Percentiles rank a stretch among this genome's conserved stretches.
Conservation (phyloP, 1,140 invertebrate genomes). For the Archegozetes longisetosus region DNA sequence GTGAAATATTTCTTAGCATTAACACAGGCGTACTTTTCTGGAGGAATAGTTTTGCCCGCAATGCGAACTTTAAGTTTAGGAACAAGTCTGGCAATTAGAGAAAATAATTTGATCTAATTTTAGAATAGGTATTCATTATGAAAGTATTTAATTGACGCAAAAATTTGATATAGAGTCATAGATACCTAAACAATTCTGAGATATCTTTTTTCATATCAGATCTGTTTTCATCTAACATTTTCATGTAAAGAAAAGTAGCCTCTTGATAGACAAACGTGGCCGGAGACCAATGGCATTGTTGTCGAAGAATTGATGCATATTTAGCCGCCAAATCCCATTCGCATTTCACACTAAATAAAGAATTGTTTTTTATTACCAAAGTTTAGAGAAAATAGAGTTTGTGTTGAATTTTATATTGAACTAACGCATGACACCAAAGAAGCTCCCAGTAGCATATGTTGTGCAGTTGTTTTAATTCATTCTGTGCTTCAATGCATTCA, state of each 20-base stretch:
- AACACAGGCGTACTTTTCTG: conserved; percentile 84
- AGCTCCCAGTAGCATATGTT: conserved; percentile 7
- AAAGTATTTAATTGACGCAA: background rate
- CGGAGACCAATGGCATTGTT: conserved; percentile 8
- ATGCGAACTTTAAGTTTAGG: conserved; percentile 70
- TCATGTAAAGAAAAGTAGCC: conserved; percentile 4
- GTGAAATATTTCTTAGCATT: conserved; percentile 58
- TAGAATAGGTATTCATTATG: background rate
- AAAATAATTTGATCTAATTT: conserved; percentile 18
- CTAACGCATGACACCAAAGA: conserved; percentile 4
- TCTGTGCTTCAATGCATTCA: conserved; percentile 3
- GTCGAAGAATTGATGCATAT: background rate
- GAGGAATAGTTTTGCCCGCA: conserved; percentile 84
- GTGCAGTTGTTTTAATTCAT: conserved; percentile 3
- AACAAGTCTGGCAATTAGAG: conserved; percentile 37
- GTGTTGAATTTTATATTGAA: background rate
- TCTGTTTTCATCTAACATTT: background rate
- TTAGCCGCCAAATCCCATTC: conserved; percentile 1
- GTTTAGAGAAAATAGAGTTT: background rate
- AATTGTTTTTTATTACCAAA: background rate
- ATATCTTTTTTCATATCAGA: background rate
- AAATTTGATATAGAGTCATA: background rate
- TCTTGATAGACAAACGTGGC: conserved; percentile 5
- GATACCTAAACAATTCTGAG: background rate
- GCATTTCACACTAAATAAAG: background rate